phyloP scores from a whole-genome alignment of 2,888 invertebrate genomes.

The Quadroppia sp. region DNA sequence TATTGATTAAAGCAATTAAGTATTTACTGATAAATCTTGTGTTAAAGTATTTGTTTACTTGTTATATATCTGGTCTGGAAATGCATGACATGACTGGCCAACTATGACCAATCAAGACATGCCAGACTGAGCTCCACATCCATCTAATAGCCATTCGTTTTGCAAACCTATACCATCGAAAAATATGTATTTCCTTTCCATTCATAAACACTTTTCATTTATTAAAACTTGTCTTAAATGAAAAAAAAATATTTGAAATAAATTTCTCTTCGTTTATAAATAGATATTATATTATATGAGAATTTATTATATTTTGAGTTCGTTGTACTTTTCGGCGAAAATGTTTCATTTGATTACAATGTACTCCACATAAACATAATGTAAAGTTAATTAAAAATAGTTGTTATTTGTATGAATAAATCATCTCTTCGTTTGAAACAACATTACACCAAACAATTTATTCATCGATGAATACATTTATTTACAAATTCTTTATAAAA shows the following conservation, averaged over 20 bases:
- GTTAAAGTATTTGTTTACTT: conserved; percentile 20
- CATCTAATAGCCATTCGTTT: conserved; percentile 24
- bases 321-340: neutral
- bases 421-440: too few species aligned
- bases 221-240: conserved; percentile 26
- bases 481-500: too few species aligned
- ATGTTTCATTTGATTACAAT: neutral
- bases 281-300: conserved; percentile 12
- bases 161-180: neutral
- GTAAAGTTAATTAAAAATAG: neutral
- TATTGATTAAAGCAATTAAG: conserved; percentile 13
- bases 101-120: conserved; percentile 35
- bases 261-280: conserved; percentile 18
- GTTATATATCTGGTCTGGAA: neutral
- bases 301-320: conserved; percentile 16
- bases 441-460: too few species aligned
- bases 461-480: too few species aligned
- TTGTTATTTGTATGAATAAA: neutral
- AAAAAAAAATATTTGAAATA: conserved; percentile 26
- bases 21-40: conserved; percentile 15
- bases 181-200: conserved; percentile 15
- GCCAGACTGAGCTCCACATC: conserved; percentile 25
- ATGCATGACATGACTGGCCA: conserved; percentile 13
- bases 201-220: neutral
- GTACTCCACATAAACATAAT: neutral